Conservation (phyloP, 2,113 vertebrate species). For the Callocephalon fimbriatum region DNA sequence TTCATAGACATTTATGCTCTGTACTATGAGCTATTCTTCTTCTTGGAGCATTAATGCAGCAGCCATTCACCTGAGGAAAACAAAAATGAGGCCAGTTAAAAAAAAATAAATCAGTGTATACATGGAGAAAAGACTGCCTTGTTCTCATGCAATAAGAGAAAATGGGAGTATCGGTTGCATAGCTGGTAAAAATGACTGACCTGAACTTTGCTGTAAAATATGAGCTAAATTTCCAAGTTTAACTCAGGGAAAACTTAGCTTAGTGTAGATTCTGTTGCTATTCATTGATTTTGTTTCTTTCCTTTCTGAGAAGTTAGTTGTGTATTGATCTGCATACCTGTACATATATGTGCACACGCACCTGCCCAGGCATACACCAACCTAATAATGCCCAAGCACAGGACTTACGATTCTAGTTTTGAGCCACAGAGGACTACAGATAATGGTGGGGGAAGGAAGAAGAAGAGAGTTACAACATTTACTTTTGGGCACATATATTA, state of each 20-base stretch:
- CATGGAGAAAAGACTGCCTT: neutral
- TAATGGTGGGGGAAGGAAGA: neutral
- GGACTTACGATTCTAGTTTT: neutral
- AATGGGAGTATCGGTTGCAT: neutral
- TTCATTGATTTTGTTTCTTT: neutral
- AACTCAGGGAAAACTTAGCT: neutral
- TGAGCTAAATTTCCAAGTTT: neutral
- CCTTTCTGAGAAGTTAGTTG: neutral
- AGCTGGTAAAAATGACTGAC: neutral
- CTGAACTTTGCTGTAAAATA: neutral
- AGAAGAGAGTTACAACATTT: neutral
- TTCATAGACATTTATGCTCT: neutral
- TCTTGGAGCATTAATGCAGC: neutral
- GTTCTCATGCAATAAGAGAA: neutral
- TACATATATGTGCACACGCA: neutral
- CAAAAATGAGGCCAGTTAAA: neutral
- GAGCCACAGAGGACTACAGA: neutral
- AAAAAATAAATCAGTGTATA: neutral
- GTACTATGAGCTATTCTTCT: neutral
- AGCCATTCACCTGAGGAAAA: neutral
- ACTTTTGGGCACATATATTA: accelerated
- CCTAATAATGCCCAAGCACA: neutral
- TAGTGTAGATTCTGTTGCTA: neutral
- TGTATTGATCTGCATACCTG: neutral
- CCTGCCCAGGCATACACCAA: neutral